Base-by-base conservation (phyloP, 2,888 invertebrate species). In the Pristionchus exspectatus region DNA sequence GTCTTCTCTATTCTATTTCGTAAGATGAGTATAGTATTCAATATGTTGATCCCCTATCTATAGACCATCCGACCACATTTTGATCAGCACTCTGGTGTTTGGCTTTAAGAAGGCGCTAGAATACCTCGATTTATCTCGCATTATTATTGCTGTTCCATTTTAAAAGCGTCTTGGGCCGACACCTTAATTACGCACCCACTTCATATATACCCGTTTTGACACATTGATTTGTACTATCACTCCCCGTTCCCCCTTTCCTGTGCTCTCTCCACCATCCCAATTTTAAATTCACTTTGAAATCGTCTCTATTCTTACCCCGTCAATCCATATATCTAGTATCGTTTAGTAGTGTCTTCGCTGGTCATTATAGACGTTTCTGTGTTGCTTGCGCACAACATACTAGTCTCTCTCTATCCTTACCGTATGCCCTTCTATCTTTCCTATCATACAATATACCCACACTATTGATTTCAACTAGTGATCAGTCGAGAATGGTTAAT, bases 41-140 rank as follows among this genome's bases (percentile, higher is more conserved):
- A 81, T 81, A 81, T 81, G 81, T 81, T n/a, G 44, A 54, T 50
- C 81, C 81, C 44, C 33, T 12, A 54, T 81, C 81, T 81, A n/a
- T 81, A 81, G 81, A 81, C 81, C 50, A 81, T 81, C 54, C 81
- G 81, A 81, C 81, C 81, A 81, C 81, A 81, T 81, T 81, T 81
- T 81, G 81, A 54, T 81, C 81, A 81, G 81, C 81, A 81, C 81
- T 18, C 50, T 81, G 81, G 50, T 81, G 81, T 81, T 81, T 81
- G 81, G 81, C 81, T 81, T 81, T 81, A 81, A 54, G 81, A 81
- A 81, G 81, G 81, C 81, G 81, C 81, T 54, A 81, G 54, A 81
- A 81, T 81, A 81, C 81, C 81, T 81, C 81, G 81, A 81, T 27
- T 54, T 81, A 44, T 81, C 54, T 54, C 81, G 81, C 81, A 81